A percentile compares a stretch with the other conserved stretches of the same genome.
phyloP scores from a whole-genome alignment of 2,797 vertebrate genomes.

The Microctenopoma stevenorrisi region DNA sequence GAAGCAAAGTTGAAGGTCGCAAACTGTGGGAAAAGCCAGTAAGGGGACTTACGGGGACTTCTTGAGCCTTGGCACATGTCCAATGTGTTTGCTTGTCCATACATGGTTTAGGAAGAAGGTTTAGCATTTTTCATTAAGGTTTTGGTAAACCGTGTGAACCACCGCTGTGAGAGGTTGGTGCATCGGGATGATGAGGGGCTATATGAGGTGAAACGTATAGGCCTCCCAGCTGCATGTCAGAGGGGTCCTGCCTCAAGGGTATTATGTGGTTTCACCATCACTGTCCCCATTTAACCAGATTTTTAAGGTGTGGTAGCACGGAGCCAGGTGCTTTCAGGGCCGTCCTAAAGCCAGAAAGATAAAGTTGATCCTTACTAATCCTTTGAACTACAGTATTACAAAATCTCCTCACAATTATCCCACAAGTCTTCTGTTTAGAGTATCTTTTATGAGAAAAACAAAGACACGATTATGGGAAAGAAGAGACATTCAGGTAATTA shows the following conservation, averaged over 20 bases:
- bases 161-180: no score
- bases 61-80: no score
- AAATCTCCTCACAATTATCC: not conserved
- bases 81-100: no score
- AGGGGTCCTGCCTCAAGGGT: not conserved
- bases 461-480: constrained; percentile 7
- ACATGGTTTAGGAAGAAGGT: no score
- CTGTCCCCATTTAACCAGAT: not conserved
- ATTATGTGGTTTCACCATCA: not conserved
- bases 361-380: not conserved
- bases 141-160: no score
- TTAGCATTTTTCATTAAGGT: no score
- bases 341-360: not conserved
- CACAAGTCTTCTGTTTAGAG: not conserved
- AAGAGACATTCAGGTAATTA: constrained; percentile 25
- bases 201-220: not conserved
- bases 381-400: not conserved
- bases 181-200: no score
- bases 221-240: not conserved
- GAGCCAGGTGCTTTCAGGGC: not conserved
- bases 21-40: no score
- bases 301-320: not conserved
- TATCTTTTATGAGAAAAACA: not conserved
- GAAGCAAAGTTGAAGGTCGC: no score
- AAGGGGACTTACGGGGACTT: no score